A percentile compares a stretch with the other conserved stretches of the same genome.
Conservation (phyloP, 2,888 invertebrate genomes). For the Crossocerus cetratus region DNA sequence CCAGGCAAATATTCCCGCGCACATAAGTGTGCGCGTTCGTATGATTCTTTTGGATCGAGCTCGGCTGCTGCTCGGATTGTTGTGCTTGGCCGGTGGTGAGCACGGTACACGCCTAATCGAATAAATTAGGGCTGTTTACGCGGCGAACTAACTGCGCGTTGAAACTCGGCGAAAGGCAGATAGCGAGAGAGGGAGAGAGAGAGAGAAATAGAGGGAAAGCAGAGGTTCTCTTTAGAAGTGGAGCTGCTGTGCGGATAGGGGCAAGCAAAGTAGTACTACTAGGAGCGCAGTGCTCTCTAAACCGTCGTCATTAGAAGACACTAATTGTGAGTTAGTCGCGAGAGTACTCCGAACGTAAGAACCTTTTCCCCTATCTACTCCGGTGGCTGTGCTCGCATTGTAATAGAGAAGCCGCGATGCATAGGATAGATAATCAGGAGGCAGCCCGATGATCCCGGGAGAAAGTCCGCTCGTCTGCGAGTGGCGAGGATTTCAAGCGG, state of each 20-base stretch:
- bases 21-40: too few species aligned
- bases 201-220: neutral
- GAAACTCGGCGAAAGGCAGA: too few species aligned
- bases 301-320: slow-evolving; percentile 59
- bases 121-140: slow-evolving; percentile 1
- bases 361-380: slow-evolving; percentile 18
- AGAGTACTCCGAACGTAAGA: slow-evolving; percentile 48
- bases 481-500: neutral
- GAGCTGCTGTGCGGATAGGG: slow-evolving; percentile 1
- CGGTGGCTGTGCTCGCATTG: neutral
- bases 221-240: slow-evolving; percentile 6
- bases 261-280: neutral
- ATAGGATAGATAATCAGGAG: neutral
- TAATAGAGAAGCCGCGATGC: neutral
- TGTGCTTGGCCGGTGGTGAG: slow-evolving; percentile 26
- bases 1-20: too few species aligned
- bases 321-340: slow-evolving; percentile 62
- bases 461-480: neutral
- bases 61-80: neutral
- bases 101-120: slow-evolving; percentile 5
- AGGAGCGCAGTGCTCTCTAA: slow-evolving; percentile 29
- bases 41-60: neutral
- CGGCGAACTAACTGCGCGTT: slow-evolving; percentile 11
- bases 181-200: neutral
- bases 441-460: neutral